Base-by-base conservation (phyloP, 2,113 vertebrate genomes). In the Pholis gunnellus region DNA sequence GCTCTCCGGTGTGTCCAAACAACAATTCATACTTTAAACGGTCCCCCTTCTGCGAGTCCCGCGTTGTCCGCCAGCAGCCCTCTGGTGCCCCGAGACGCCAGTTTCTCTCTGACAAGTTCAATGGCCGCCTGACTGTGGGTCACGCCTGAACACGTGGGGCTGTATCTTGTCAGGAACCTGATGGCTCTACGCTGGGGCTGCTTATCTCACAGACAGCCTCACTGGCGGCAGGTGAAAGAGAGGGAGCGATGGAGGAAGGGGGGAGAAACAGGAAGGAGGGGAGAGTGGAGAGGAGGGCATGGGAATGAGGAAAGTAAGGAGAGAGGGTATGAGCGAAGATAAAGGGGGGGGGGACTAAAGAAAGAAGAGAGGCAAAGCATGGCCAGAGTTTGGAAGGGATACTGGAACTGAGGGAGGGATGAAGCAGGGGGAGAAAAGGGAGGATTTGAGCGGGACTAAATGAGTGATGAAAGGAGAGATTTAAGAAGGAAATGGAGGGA, bases 101-200 rank as follows among this genome's bases (percentile, higher is more conserved):
- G 75, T 89, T 90, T 87, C 78, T 73, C 87, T 70, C 75, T 93
- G 93, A 93, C 93, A 92, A 88, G 89, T 91, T 93, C 85, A 89
- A 78, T 87, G 79, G 84, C 83, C 81, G 90, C 81, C 82, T 69
- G 85, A 80, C 85, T 84, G 80, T 79, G 84, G 93, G 93, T 91
- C 92, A 93, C 18, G 78, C 74, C 81, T 90, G 79, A 91, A 88
- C 93, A 92, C 80, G 82, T 27, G 63, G 81, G 78, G 76, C 81
- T 87, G 64, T 87, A 88, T 89, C 88, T 90, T 93, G 90, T 91
- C 91, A 92, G 86, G 86, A 81, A 89, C 87, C 87, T 88, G 89
- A 92, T 89, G 86, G 85, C 82, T 88, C 80, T 86, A 85, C 88
- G 86, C 88, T 84, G 68, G 68, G 80, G 75, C 86, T 84, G 90